A percentile compares a stretch with the other conserved stretches of the same genome.
These are phyloP conservation scores for Struthidea cinerea DNA, from an alignment of 2,113 vertebrate genomes.

Conservation along the genomic window DNA sequence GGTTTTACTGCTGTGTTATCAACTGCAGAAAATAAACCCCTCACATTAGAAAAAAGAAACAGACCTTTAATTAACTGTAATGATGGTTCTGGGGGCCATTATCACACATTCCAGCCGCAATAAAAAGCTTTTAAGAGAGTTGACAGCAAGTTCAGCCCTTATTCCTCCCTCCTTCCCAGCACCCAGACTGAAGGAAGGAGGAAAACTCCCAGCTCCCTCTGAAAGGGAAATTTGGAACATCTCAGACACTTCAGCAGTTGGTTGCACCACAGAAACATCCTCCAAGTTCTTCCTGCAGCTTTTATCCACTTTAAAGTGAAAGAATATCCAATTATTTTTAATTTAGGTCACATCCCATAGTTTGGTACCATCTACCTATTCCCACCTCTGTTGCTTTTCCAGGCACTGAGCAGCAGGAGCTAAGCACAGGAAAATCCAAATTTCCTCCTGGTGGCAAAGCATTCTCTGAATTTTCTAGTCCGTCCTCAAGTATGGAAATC, in stretches of 20 bases:
- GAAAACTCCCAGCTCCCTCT: background rate
- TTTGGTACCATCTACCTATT: accelerated
- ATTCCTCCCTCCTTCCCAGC: background rate
- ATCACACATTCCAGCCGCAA: background rate
- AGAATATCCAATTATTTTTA: background rate
- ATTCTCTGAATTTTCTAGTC: background rate
- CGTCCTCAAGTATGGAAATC: background rate
- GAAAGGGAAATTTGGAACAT: background rate
- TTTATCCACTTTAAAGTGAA: background rate
- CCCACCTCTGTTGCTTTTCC: background rate
- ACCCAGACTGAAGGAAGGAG: background rate
- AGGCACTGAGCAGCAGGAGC: background rate
- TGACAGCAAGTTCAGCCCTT: constrained; percentile 37
- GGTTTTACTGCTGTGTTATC: constrained; percentile 25
- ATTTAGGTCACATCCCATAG: background rate
- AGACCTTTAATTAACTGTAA: constrained; percentile 65
- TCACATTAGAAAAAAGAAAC: constrained; percentile 22
- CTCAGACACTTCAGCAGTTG: accelerated
- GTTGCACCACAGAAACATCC: background rate
- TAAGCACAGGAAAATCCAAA: background rate
- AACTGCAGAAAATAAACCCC: constrained; percentile 19
- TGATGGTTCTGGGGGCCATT: constrained; percentile 50
- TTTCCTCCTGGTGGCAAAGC: background rate
- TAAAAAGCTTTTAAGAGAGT: constrained; percentile 32
- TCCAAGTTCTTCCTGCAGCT: background rate